A percentile compares a stretch with the other conserved stretches of the same genome.
Conservation (phyloP, 1,140 invertebrate genomes). For the Hycleus phaleratus region DNA sequence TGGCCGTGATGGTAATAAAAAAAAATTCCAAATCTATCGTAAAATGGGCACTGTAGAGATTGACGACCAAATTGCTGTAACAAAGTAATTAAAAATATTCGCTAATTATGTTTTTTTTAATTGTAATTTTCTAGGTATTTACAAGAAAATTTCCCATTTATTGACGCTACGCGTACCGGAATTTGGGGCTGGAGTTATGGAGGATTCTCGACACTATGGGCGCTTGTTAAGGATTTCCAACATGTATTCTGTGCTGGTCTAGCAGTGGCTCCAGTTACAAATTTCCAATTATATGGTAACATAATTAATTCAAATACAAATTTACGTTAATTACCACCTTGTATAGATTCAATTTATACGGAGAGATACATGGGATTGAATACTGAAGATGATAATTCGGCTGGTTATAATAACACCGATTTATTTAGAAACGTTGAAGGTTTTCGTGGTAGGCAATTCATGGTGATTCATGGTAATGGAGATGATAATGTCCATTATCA, state of each 20-base stretch:
- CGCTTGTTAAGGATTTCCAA: constrained; percentile 59
- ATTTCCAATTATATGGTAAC: constrained; percentile 86
- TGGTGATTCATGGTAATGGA: constrained; percentile 81
- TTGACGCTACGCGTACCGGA: constrained; percentile 57
- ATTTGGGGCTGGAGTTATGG: constrained; percentile 96
- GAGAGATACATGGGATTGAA: constrained; percentile 89
- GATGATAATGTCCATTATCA: constrained; percentile 95
- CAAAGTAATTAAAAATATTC: constrained; percentile 50
- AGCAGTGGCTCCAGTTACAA: constrained; percentile 86
- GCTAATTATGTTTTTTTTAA: constrained; percentile 30
- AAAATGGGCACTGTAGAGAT: constrained; percentile 83
- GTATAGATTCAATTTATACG: constrained; percentile 88
- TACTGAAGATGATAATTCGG: constrained; percentile 59
- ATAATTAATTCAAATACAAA: constrained; percentile 14
- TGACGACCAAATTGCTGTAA: constrained; percentile 75
- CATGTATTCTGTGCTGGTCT: constrained; percentile 79
- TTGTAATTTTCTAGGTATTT: constrained; percentile 43
- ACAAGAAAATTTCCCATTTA: constrained; percentile 52
- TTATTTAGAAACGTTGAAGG: constrained; percentile 57
- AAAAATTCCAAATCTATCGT: constrained; percentile 75
- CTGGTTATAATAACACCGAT: constrained; percentile 54
- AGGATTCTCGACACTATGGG: constrained; percentile 71
- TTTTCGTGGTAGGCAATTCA: constrained; percentile 68
- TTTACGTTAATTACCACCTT: constrained; percentile 8
- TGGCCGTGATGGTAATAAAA: constrained; percentile 72